Conservation (phyloP, 2,888 invertebrate genomes). For the Ctena decussata region DNA sequence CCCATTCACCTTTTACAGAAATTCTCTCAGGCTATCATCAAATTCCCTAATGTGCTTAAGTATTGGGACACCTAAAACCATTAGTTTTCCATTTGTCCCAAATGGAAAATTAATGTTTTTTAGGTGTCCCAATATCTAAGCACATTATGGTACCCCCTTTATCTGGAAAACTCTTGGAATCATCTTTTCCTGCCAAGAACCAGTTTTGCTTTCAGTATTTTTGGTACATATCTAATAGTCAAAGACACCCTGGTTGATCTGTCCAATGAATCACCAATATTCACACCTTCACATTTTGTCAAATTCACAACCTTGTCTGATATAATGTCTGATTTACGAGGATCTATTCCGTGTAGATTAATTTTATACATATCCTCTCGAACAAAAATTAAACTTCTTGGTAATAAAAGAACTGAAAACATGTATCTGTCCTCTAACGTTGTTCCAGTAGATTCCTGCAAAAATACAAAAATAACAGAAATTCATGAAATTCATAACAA, state of each 20-base stretch:
- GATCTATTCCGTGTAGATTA: conserved; percentile 95
- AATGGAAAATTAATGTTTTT: too few relatives aligned
- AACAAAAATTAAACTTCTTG: conserved; percentile 95
- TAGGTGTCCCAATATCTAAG: too few relatives aligned
- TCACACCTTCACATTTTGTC: conserved; percentile 89
- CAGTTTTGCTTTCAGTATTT: conserved; percentile 87
- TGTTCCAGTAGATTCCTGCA: conserved; percentile 32
- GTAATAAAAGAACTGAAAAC: conserved; percentile 94
- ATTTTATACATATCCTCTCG: conserved; percentile 93
- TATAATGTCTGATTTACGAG: conserved; percentile 90
- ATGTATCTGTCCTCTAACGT: conserved; percentile 85
- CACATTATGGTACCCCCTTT: too few relatives aligned
- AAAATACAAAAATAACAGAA: too few relatives aligned
- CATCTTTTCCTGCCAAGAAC: conserved; percentile 79
- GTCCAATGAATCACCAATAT: conserved; percentile 89
- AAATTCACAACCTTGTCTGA: conserved; percentile 88
- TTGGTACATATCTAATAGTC: conserved; percentile 97
- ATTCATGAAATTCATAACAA: too few relatives aligned
- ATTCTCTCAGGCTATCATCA: too few relatives aligned
- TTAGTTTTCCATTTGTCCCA: too few relatives aligned
- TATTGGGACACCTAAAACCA: too few relatives aligned
- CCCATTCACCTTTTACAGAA: too few relatives aligned
- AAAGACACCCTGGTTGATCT: conserved; percentile 94
- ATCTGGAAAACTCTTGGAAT: too few relatives aligned
- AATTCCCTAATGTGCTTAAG: too few relatives aligned